Base-by-base conservation (phyloP, 2,113 vertebrate species). In the Leiothrix lutea region DNA sequence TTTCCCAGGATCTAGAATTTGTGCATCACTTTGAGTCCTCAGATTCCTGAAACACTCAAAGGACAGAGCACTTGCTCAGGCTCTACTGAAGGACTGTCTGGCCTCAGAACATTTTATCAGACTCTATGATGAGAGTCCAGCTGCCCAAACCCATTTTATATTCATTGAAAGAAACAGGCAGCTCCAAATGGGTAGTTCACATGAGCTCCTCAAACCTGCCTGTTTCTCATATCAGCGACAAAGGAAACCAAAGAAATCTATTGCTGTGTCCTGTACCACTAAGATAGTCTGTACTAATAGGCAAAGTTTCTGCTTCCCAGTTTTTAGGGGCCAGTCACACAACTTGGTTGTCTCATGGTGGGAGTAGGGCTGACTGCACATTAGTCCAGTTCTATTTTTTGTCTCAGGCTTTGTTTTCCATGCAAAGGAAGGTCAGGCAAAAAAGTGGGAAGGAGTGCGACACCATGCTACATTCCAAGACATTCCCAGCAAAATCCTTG, bases 131-230 rank as follows among this genome's bases (percentile, higher is more conserved):
- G 29, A 81, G 38, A 91, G 23, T 57, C 86, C 66, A 47, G 23
- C 66, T 84, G 42, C 26, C 16, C 47, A 47, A 61, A 78, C 2
- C 62, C 26, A 14, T 66, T 66, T 67, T 22, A 47, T 29, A 67
- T 25, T 54, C 51, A 54, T 5, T 54, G 44, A 79, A 86, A 61
- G 25, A 86, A 33, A 73, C 22, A 61, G 36, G 28, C 31, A 48
- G 4, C 13, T 80, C 60, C 21, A 70, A 78, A 85, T 54, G 6
- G 33, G 11, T 23, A 29, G 14, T 26, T 80, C 69, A 80, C 38
- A 62, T 0, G 0, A 83, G 25, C 25, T 83, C 54, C 58, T 50
- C 18, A 29, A 61, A 70, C 33, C 18, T 65, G 25, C 8, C 19
- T 71, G 8, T 65, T 88, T 73, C 45, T 69, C n/a, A 65, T 18